Conservation (phyloP, 1,140 invertebrate species). For the Cotesia typhae region DNA sequence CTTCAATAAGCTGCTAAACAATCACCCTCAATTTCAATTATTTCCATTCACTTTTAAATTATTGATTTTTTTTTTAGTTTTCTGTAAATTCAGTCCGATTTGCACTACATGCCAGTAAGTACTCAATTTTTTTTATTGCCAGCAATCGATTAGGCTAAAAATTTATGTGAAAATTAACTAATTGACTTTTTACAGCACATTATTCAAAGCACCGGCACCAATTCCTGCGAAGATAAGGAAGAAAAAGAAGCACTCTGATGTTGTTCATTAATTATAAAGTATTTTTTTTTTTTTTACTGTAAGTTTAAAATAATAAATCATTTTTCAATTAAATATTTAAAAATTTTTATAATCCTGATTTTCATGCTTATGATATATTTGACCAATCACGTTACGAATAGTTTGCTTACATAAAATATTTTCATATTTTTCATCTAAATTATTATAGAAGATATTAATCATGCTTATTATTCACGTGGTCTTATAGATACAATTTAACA, state of each 20-base stretch:
- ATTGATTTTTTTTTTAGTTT: conserved; percentile 72
- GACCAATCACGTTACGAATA: no score
- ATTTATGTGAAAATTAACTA: conserved; percentile 19
- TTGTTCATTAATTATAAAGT: conserved; percentile 47
- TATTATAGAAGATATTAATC: no score
- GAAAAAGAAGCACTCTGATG: conserved; percentile 69
- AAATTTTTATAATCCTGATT: not conserved
- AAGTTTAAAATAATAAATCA: not conserved
- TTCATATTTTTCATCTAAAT: no score
- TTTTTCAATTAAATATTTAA: not conserved
- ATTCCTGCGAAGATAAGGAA: conserved; percentile 78
- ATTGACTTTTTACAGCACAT: conserved; percentile 74
- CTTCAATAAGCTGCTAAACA: no score
- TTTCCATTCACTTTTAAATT: conserved; percentile 15
- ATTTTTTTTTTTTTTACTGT: not conserved
- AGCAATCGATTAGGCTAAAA: no score
- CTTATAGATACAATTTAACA: no score
- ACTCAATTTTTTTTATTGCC: conserved; percentile 18
- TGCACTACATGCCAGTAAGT: conserved; percentile 97
- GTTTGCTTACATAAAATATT: no score
- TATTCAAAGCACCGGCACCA: conserved; percentile 82
- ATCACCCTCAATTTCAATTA: conserved; percentile 5
- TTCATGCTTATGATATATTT: no score
- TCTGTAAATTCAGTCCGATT: conserved; percentile 96
- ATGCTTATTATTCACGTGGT: no score